phyloP scores from a whole-genome alignment of 2,888 invertebrate species.

The Chirona hameri region DNA sequence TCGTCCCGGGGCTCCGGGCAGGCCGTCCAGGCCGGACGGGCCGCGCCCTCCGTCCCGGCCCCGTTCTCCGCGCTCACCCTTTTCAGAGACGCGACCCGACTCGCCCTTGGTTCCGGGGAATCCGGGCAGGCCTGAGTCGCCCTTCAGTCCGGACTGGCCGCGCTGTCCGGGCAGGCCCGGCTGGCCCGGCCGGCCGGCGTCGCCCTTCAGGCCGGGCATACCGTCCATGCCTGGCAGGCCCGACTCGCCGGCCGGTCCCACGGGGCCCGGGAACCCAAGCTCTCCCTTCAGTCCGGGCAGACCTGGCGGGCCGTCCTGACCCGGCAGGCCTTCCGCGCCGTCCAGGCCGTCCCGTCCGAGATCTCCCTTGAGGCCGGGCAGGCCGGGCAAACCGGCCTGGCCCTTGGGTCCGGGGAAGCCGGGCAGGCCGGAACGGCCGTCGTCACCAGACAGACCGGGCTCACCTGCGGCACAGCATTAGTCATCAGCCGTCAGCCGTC shows the following conservation, averaged over 20 bases:
- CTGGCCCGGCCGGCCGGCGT: slow-evolving; percentile 49
- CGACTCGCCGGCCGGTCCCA: slow-evolving; percentile 59
- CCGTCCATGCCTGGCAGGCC: slow-evolving; percentile 51
- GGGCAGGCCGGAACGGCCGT: too few relatives aligned
- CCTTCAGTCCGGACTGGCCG: slow-evolving; percentile 48
- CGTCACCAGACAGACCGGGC: slow-evolving; percentile 45
- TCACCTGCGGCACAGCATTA: slow-evolving; percentile 33
- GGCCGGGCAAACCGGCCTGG: slow-evolving; percentile 51
- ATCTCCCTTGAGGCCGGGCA: slow-evolving; percentile 41
- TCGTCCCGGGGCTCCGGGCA: slow-evolving; percentile 60
- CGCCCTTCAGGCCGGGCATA: slow-evolving; percentile 48
- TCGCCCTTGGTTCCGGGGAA: slow-evolving; percentile 55
- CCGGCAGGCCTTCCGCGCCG: too few relatives aligned
- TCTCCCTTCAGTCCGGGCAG: slow-evolving; percentile 53
- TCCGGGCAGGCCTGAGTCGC: slow-evolving; percentile 46
- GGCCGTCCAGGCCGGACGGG: slow-evolving; percentile 56
- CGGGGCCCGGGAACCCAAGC: slow-evolving; percentile 54
- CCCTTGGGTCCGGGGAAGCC: slow-evolving; percentile 52
- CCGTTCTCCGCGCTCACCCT: slow-evolving; percentile 60
- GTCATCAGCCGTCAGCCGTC: too few relatives aligned
- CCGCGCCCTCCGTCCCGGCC: slow-evolving; percentile 53
- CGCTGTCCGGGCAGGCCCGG: slow-evolving; percentile 60
- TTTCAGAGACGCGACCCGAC: slow-evolving; percentile 54
- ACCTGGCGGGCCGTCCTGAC: slow-evolving; percentile 56
- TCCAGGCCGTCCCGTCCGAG: slow-evolving; percentile 46